A percentile compares a stretch with the other conserved stretches of the same genome.
phyloP scores from a whole-genome alignment of 2,888 invertebrate species.

The Acleris emargana region DNA sequence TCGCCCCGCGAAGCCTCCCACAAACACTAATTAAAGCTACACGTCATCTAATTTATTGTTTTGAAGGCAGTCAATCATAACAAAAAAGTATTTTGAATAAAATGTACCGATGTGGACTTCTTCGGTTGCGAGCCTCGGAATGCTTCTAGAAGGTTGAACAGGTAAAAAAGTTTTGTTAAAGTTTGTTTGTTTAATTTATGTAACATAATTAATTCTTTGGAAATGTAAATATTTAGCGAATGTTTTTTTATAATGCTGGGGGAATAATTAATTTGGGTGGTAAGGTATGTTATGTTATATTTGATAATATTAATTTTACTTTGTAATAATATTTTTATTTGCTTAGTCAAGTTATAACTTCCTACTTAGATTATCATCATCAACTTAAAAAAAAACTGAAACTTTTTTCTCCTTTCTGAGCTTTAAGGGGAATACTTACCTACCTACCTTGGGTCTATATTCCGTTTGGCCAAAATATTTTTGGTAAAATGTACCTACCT shows the following conservation, averaged over 20 bases:
- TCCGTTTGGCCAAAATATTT: too few relatives aligned
- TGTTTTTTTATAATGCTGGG: too few relatives aligned
- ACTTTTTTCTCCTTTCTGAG: too few relatives aligned
- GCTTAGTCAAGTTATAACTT: not conserved
- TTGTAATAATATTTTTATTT: not conserved
- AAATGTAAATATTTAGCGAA: not conserved
- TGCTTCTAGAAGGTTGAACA: slow-evolving; percentile 11
- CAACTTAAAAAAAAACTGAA: too few relatives aligned
- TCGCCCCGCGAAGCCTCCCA: slow-evolving; percentile 79
- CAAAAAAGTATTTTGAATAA: slow-evolving; percentile 32
- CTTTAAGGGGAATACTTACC: too few relatives aligned
- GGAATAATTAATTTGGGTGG: not conserved
- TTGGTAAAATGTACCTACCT: too few relatives aligned
- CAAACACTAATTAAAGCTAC: slow-evolving; percentile 76
- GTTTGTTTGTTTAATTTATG: slow-evolving; percentile 3
- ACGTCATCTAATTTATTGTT: slow-evolving; percentile 75
- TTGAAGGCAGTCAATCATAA: slow-evolving; percentile 49
- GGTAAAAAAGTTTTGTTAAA: slow-evolving; percentile 11
- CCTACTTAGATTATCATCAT: too few relatives aligned
- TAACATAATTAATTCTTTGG: not conserved
- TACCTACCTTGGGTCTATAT: too few relatives aligned
- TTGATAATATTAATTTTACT: not conserved
- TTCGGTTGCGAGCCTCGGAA: slow-evolving; percentile 22
- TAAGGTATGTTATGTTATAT: not conserved
- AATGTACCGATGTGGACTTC: slow-evolving; percentile 16